Evolutionary conservation across 2,113 vertebrate genomes (phyloP).

Genomic region (Chlorocebus sabaeus): DNA sequence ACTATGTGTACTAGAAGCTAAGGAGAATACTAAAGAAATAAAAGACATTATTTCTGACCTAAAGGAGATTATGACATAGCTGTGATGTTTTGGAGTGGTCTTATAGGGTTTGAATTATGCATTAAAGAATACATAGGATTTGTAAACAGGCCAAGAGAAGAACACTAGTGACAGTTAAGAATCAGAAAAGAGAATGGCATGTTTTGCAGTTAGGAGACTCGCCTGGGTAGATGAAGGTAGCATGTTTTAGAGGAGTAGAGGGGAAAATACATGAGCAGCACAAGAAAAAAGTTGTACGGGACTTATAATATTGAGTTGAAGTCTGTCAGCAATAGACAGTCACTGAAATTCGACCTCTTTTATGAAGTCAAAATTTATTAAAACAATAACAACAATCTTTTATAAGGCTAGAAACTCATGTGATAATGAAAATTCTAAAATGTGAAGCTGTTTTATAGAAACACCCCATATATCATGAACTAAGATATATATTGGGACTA

Average conservation of each 20-base stretch:
- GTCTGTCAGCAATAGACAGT: neutral
- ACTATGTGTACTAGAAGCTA: neutral
- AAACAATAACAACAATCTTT: slow-evolving; percentile 23
- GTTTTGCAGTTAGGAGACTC: neutral
- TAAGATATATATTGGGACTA: neutral
- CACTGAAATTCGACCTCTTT: neutral
- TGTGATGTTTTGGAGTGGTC: neutral
- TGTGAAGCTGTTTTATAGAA: slow-evolving; percentile 24
- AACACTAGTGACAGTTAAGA: neutral
- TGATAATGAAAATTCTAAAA: slow-evolving; percentile 45
- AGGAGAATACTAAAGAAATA: neutral
- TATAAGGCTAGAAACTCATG: neutral
- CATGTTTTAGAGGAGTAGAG: neutral
- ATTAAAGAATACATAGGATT: slow-evolving; percentile 10
- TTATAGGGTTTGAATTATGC: neutral
- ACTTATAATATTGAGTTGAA: neutral
- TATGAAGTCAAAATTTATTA: slow-evolving; percentile 42
- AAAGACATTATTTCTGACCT: neutral
- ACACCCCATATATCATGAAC: neutral
- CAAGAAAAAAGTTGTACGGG: neutral
- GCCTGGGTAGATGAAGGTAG: neutral
- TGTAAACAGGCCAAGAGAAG: neutral
- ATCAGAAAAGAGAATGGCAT: neutral
- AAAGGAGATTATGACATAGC: neutral
- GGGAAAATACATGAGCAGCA: neutral